Evolutionary conservation across 1,140 invertebrate species (phyloP), one percentile per base, ranked within the genome.

Genomic region (Drosophila lacertosa): DNA sequence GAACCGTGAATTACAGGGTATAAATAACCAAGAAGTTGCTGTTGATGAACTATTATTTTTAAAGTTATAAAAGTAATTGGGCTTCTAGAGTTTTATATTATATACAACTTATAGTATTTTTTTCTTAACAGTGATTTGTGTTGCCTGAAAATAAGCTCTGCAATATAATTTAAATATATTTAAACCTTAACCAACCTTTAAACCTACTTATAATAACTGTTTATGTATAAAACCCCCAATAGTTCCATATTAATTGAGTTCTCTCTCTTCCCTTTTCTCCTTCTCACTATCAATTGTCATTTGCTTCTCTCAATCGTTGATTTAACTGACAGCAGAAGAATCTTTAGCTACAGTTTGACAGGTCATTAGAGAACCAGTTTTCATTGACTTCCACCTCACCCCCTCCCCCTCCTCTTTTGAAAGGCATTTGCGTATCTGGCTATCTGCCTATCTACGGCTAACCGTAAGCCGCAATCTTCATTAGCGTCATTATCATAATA

Each of bases 351-450:
- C 48, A 13, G 35, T 50, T 67, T 72, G 75, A 72, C 75, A 68
- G 63, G 57, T 65, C 75, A 77, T 78, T 78, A 78, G 75, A 39
- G 39, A 78, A 78, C 68, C 48, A 73, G 75, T 78, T 78, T 73
- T 35, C 44, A 51, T 59, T 39, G 65, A 64, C 16, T 35, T 59
- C 45, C 26, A 29, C 6, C 37, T 13, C 47, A 11, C n/a, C 6
- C 13, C 13, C 44, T 22, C n/a, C n/a, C 10, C 20, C 6, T 20
- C 4, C 20, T 20, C n/a, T 18, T 45, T 13, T 18, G 4, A 29
- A n/a, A n/a, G n/a, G n/a, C n/a, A n/a, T n/a, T n/a, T n/a, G n/a
- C n/a, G n/a, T n/a, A n/a, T 10, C 10, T 29, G 45, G 4, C 29
- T 18, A 35, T 4, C 16, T 40, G 37, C 16, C 37, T 16, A 16